These are phyloP conservation scores for Sinotaia quadrata DNA, from an alignment of 2,888 invertebrate genomes.

Conservation along the genomic window DNA sequence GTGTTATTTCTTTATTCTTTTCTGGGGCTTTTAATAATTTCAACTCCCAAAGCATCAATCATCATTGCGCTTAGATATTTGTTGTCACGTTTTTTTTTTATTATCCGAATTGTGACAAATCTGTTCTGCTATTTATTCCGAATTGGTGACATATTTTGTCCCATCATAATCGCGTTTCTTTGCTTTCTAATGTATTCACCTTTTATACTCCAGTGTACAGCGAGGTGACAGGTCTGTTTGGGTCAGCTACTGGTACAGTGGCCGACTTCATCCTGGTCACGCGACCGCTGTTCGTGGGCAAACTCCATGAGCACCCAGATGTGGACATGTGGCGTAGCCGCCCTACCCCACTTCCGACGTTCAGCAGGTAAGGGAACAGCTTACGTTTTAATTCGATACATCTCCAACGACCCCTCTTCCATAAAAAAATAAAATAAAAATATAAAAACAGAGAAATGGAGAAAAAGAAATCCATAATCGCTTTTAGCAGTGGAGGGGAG, in stretches of 20 bases:
- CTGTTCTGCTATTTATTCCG: not conserved
- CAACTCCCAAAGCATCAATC: no score
- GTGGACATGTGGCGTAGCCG: slow-evolving; percentile 59
- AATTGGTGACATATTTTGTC: not conserved
- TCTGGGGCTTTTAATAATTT: no score
- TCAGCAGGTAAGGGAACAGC: slow-evolving; percentile 43
- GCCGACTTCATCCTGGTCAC: slow-evolving; percentile 48
- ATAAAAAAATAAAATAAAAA: no score
- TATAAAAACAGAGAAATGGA: no score
- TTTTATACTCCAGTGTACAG: slow-evolving; percentile 46
- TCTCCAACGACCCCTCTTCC: no score
- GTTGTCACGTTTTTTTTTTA: not conserved
- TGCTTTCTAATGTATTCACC: not conserved
- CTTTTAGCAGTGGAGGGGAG: no score
- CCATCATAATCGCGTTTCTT: not conserved
- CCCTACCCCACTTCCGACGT: slow-evolving; percentile 38
- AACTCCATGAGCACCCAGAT: slow-evolving; percentile 57
- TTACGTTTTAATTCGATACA: no score
- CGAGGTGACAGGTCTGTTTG: slow-evolving; percentile 41
- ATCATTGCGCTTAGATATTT: no score
- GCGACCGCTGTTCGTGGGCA: slow-evolving; percentile 60
- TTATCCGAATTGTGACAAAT: not conserved
- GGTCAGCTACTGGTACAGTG: slow-evolving; percentile 50
- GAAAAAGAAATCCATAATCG: no score
- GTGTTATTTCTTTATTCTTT: no score